Conservation (phyloP, 2,888 invertebrate species). For the Oscheius onirici region DNA sequence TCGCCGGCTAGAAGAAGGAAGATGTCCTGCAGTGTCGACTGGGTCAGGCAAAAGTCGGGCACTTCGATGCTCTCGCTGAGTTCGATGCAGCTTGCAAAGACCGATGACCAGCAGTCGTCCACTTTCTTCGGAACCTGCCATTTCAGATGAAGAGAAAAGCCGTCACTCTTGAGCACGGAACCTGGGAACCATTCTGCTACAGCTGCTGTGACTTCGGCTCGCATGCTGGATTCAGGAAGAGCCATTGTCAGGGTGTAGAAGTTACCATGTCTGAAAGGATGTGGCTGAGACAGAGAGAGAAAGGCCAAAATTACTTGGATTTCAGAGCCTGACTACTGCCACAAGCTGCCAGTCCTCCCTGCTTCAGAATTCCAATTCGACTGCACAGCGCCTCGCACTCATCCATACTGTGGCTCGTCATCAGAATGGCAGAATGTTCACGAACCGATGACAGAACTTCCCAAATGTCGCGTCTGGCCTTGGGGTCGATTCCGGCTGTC, state of each 20-base stretch:
- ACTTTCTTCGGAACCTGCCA: conserved; percentile 35
- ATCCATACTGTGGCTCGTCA: conserved; percentile 31
- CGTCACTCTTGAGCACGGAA: conserved; percentile 36
- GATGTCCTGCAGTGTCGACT: conserved; percentile 13
- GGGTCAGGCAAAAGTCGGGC: conserved; percentile 6
- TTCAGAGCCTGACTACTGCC: conserved; percentile 62
- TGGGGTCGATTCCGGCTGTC: conserved; percentile 76
- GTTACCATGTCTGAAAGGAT: conserved; percentile 55
- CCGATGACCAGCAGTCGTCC: conserved; percentile 6
- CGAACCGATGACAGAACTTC: conserved; percentile 43
- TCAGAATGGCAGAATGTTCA: conserved; percentile 55
- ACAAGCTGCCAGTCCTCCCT: conserved; percentile 57
- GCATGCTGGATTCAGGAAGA: conserved; percentile 19
- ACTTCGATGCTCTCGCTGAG: not conserved
- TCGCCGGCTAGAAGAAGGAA: conserved; percentile 18
- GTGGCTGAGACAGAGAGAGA: conserved; percentile 8
- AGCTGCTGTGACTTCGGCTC: conserved; percentile 4
- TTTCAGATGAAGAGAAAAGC: conserved; percentile 42
- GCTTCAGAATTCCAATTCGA: conserved; percentile 60
- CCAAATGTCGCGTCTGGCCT: conserved; percentile 77
- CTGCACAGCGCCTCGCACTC: too few species aligned
- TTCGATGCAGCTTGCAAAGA: not conserved
- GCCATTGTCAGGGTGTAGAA: conserved; percentile 56
- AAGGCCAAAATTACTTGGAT: conserved; percentile 39
- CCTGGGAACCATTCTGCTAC: conserved; percentile 30